Evolutionary conservation across 2,888 invertebrate genomes (phyloP).

Genomic region (Cerceris rybyensis): DNA sequence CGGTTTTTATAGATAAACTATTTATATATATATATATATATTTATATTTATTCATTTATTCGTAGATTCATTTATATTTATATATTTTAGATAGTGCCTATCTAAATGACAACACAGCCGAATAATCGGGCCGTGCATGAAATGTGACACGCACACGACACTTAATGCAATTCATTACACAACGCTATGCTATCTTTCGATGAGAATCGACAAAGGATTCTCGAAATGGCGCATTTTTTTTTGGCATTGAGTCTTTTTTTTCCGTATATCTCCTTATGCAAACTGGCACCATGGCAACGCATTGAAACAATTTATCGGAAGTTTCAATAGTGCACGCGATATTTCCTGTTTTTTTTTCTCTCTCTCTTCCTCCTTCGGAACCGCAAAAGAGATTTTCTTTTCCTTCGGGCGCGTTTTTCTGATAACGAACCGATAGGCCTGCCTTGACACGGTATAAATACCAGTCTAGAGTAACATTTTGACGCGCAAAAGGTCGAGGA

Average conservation of each 20-base stretch:
- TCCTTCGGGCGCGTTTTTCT: not conserved
- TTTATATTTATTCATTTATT: conserved; percentile 25
- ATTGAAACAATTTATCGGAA: conserved; percentile 17
- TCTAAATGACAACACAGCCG: conserved; percentile 61
- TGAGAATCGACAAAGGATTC: conserved; percentile 50
- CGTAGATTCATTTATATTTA: conserved; percentile 31
- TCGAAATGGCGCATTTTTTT: conserved; percentile 18
- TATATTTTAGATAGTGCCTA: conserved; percentile 68
- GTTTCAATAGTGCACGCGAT: conserved; percentile 29
- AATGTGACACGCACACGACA: conserved; percentile 70
- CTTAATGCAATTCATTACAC: conserved; percentile 61
- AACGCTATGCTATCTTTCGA: conserved; percentile 55
- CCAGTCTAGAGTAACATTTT: conserved; percentile 45
- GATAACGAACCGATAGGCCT: conserved; percentile 59
- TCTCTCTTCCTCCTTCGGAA: too few species aligned
- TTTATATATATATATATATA: conserved; percentile 14
- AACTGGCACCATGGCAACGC: conserved; percentile 17
- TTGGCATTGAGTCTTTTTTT: conserved; percentile 43
- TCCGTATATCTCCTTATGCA: not conserved
- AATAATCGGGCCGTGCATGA: conserved; percentile 45
- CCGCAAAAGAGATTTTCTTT: too few species aligned
- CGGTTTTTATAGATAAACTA: conserved; percentile 42
- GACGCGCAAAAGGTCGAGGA: conserved; percentile 49
- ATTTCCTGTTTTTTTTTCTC: conserved; percentile 3
- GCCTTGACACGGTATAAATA: conserved; percentile 62